Base-by-base conservation (phyloP, 1,140 invertebrate genomes). In the Listronotus oregonensis region DNA sequence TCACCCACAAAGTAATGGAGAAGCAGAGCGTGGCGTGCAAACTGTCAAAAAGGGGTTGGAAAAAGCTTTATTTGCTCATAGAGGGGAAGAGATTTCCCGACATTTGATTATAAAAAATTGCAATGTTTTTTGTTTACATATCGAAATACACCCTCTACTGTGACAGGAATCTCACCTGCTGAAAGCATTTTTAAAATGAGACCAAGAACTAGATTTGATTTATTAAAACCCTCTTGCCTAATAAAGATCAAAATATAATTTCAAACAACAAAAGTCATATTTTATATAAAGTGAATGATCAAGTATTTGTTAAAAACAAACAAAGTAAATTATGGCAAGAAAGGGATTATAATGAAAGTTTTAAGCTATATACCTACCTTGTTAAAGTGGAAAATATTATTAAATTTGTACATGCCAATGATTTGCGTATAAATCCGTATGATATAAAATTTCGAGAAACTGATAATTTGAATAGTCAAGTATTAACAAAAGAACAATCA, bases 1-100 rank as follows among this genome's bases (percentile, higher is more conserved):
- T 27, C 1, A 81, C 72, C 72, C 79, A 12, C 77, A 79, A 63
- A 76, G 76, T 7, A 82, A 83, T 70, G 81, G 82, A 2, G 71
- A 79, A 54, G 77, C 77, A 10, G 80, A 83, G 69, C 55, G 72
- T 31, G 15, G 69, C 9, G 63, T 77, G 10, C 70, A 73, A 60
- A 74, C 59, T 17, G 42, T 56, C 10, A 42, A 40, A 40, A 56
- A 56, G 31, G 15, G 42, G 9, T 39, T 56, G 42, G 54, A 40
- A 42, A 56, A 56, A 31, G 32, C 54, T 9, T 54, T 54, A 32
- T 27, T 3, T 27, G 21, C 21, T 5, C 21, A 27, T 27, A 27
- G 21, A 27, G 21, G 21, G 21, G 21, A 27, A 27, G 21, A 27
- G 21, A 5, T 27, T 27, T 27, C 21, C 5, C 21, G 21, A 27